A percentile compares a stretch with the other conserved stretches of the same genome.
phyloP scores from a whole-genome alignment of 2,797 vertebrate genomes.

The Cygnus olor region DNA sequence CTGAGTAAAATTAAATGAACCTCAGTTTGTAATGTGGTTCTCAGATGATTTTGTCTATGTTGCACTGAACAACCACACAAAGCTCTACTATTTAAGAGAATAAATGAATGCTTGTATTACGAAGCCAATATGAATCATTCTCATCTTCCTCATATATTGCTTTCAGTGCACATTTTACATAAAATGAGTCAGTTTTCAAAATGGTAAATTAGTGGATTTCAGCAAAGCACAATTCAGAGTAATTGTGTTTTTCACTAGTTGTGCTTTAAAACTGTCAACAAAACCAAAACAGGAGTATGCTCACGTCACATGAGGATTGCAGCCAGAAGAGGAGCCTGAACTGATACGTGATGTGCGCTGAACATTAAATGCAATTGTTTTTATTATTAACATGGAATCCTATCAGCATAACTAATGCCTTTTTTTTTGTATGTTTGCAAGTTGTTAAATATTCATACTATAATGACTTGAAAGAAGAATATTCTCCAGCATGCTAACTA shows the following conservation, averaged over 20 bases:
- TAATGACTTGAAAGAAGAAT: constrained; percentile 10
- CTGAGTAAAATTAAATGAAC: background rate
- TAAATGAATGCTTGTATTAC: background rate
- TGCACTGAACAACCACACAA: background rate
- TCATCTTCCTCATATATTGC: background rate
- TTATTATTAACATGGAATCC: background rate
- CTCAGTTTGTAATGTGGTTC: background rate
- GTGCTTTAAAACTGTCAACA: background rate
- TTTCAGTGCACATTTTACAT: background rate
- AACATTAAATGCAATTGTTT: constrained; percentile 11
- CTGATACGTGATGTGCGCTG: background rate
- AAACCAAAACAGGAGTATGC: background rate
- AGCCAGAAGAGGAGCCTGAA: background rate
- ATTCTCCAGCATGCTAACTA: background rate
- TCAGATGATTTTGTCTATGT: background rate
- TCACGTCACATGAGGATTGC: background rate
- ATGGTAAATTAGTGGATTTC: background rate
- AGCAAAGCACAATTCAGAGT: background rate
- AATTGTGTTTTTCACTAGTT: background rate
- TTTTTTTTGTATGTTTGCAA: background rate
- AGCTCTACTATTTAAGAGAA: background rate
- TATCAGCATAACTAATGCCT: constrained; percentile 9
- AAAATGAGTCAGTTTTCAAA: background rate
- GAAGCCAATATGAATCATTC: background rate
- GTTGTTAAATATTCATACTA: constrained; percentile 28